phyloP scores from a whole-genome alignment of 2,797 vertebrate species.

The Melanogrammus aeglefinus region DNA sequence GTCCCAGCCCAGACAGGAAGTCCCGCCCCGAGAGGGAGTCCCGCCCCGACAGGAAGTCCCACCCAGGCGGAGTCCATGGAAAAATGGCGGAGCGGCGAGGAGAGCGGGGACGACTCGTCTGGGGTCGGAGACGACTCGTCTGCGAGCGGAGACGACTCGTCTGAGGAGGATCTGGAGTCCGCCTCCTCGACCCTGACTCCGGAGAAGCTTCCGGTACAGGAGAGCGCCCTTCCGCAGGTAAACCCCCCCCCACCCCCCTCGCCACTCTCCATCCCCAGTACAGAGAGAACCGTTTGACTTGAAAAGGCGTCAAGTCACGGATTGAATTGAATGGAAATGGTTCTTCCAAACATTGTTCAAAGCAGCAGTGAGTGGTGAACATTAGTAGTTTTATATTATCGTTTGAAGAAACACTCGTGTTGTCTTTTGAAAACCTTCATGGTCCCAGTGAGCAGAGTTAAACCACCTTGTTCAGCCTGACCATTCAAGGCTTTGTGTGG shows the following conservation, averaged over 20 bases:
- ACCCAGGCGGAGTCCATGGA: neutral
- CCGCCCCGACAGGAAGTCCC: neutral
- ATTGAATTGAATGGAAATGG: too few relatives aligned
- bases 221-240: neutral
- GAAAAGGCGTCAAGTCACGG: too few relatives aligned
- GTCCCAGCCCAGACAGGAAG: neutral
- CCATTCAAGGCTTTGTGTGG: neutral
- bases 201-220: neutral
- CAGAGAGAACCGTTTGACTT: too few relatives aligned
- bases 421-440: too few relatives aligned
- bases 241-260: neutral
- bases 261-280: too few relatives aligned
- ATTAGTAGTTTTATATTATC: too few relatives aligned
- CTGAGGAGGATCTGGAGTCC: neutral
- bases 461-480: neutral
- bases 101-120: neutral
- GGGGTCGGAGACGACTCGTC: neutral
- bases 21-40: too few relatives aligned
- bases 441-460: too few relatives aligned
- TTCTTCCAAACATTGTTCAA: too few relatives aligned
- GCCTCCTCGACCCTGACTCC: neutral
- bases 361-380: too few relatives aligned
- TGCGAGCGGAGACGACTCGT: neutral
- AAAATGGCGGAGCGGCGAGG: neutral
- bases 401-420: too few relatives aligned